phyloP scores from a whole-genome alignment of 2,888 invertebrate species.

The Podotricha telesiphe region DNA sequence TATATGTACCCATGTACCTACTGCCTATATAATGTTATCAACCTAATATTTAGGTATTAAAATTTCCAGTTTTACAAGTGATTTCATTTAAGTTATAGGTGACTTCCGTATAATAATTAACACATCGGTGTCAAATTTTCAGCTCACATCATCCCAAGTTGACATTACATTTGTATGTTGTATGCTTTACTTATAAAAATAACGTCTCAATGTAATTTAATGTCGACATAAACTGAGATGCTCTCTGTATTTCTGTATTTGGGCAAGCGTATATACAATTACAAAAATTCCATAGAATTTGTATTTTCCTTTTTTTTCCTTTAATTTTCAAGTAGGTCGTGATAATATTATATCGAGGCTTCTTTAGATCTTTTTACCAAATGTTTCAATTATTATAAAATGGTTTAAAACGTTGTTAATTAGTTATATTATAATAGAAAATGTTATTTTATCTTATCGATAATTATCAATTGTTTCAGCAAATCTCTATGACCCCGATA shows the following conservation, averaged over 20 bases:
- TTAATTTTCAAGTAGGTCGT: not conserved
- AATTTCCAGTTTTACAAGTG: not conserved
- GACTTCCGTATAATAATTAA: conserved; percentile 24
- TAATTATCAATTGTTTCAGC: conserved; percentile 37
- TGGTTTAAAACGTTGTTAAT: conserved; percentile 1
- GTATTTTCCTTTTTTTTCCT: not conserved
- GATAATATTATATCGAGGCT: not conserved
- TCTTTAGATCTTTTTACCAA: not conserved
- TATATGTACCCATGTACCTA: too few species aligned
- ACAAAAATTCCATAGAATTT: not conserved
- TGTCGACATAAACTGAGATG: not conserved
- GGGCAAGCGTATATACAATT: not conserved
- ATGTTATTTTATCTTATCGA: conserved; percentile 40
- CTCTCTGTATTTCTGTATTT: not conserved
- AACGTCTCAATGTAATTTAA: conserved; percentile 35
- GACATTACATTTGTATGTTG: conserved; percentile 25
- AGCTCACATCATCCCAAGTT: conserved; percentile 18
- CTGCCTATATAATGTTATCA: too few species aligned
- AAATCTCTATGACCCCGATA: conserved; percentile 37
- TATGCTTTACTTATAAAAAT: conserved; percentile 33
- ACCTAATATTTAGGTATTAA: too few species aligned
- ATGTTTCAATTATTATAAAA: not conserved
- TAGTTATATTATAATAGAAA: conserved; percentile 21
- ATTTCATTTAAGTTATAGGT: not conserved
- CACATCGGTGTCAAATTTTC: conserved; percentile 29